Evolutionary conservation across 2,797 vertebrate species (phyloP).

Genomic region (Acrocephalus scirpaceus): DNA sequence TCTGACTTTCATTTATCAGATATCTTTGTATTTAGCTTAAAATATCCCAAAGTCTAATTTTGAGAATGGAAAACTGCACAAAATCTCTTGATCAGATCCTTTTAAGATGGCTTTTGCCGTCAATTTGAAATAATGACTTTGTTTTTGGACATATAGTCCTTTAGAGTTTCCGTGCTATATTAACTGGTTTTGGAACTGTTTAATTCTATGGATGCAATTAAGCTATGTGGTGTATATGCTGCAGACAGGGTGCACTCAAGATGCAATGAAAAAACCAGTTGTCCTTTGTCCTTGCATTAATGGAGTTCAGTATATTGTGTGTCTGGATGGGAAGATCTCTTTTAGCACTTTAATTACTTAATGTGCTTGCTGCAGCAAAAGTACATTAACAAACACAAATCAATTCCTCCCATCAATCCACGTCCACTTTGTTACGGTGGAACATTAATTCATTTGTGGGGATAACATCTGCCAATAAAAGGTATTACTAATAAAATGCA

Average conservation of each 20-base stretch:
- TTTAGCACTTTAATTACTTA: conserved; percentile 63
- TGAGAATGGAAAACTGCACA: not conserved
- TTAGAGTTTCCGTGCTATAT: not conserved
- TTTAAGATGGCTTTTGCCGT: not conserved
- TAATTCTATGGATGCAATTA: not conserved
- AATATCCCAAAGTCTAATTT: not conserved
- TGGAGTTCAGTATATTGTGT: not conserved
- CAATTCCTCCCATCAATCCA: conserved; percentile 55
- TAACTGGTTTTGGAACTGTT: not conserved
- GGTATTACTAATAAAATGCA: conserved; percentile 48
- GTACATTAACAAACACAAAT: conserved; percentile 54
- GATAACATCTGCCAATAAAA: conserved; percentile 55
- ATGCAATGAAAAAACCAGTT: not conserved
- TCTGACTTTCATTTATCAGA: not conserved
- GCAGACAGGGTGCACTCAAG: not conserved
- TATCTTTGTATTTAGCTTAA: not conserved
- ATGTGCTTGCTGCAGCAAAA: conserved; percentile 29
- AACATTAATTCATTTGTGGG: conserved; percentile 49
- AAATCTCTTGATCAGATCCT: not conserved
- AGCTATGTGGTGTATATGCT: not conserved
- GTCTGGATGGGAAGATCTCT: conserved; percentile 5
- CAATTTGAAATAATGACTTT: not conserved
- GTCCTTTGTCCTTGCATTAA: conserved; percentile 12
- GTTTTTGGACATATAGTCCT: not conserved
- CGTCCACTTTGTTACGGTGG: not conserved